phyloP scores from a whole-genome alignment of 2,888 invertebrate species.

The Amorpha juglandis region DNA sequence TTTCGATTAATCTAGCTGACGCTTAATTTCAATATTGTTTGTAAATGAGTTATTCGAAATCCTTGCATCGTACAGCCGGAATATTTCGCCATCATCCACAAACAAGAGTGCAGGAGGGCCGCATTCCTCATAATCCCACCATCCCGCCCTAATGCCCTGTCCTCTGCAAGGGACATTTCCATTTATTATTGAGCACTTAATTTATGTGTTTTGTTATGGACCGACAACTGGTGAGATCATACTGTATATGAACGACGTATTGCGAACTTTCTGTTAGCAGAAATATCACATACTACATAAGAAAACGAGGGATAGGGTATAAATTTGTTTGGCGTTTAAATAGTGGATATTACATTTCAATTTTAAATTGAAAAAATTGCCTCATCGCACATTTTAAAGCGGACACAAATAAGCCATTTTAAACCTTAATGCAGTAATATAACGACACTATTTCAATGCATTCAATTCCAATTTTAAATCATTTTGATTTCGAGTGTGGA shows the following conservation, averaged over 20 bases:
- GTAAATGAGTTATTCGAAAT: conserved; percentile 12
- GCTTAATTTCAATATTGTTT: neutral
- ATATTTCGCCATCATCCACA: conserved; percentile 18
- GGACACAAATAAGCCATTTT: conserved; percentile 41
- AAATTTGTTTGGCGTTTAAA: conserved; percentile 5
- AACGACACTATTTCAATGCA: conserved; percentile 47
- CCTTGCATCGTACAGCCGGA: neutral
- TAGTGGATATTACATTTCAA: neutral
- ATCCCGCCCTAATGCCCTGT: conserved; percentile 84
- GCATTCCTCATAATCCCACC: conserved; percentile 81
- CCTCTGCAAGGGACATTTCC: conserved; percentile 85
- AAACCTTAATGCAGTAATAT: conserved; percentile 39
- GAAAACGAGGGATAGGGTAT: neutral
- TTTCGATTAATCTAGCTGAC: too few relatives aligned
- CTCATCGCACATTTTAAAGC: conserved; percentile 70
- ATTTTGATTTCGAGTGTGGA: conserved; percentile 41
- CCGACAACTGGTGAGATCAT: conserved; percentile 70
- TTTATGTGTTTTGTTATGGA: conserved; percentile 85
- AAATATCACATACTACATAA: conserved; percentile 3
- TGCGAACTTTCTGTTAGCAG: neutral
- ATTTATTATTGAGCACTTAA: conserved; percentile 86
- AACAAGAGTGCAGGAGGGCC: conserved; percentile 64
- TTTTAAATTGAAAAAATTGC: conserved; percentile 51
- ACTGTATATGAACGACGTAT: conserved; percentile 30
- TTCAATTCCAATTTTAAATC: conserved; percentile 50